Base-by-base conservation (phyloP, 64 coral and sea anemone genomes). In the Pocillopora damicornis region DNA sequence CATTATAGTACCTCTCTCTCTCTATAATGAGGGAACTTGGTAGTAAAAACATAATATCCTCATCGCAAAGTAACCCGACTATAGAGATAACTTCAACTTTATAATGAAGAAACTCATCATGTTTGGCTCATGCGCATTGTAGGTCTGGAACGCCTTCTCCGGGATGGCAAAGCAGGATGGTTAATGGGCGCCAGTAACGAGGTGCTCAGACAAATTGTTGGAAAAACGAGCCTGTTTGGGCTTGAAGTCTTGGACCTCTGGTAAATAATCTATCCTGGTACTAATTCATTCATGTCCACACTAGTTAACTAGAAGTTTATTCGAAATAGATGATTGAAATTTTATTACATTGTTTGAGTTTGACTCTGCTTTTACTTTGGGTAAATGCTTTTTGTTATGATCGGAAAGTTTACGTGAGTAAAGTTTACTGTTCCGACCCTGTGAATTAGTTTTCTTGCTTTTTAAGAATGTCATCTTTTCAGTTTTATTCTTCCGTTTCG, bases 111-210 rank as follows among this genome's bases (percentile, higher is more conserved):
- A n/a, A 11, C 20, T 11, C 11, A 71, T 71, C 4, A 71, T 25
- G 22, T 20, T 71, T 69, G 22, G 5, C 6, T 71, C 22, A 23
- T 71, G 7, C n/a, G 22, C 87, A 22, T 37, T 78, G 37, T 26
- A 93, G 91, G 91, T 71, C 34, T 93, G 9, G 91, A 93, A 74
- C 80, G 91, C 22, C 73, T 93, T 45, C 22, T 93, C 37, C 87
- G 91, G 22, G 91, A 93, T 59, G 87, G 91, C 18, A 89, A 82
- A 75, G 91, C 91, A 18, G 91, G 91, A n/a, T 93, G 91, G 87
- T 37, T 89, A 35, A 93, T 93, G 91, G 91, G 87, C 20, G 75
- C 87, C 2, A 93, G 85, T 59, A 93, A 93, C 18, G 91, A 93
- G 35, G 62, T 93, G 51, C 83, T 93, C 38, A 87, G 79, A 73